Conservation (phyloP, 1,140 invertebrate genomes). For the Camponotus vicinus region DNA sequence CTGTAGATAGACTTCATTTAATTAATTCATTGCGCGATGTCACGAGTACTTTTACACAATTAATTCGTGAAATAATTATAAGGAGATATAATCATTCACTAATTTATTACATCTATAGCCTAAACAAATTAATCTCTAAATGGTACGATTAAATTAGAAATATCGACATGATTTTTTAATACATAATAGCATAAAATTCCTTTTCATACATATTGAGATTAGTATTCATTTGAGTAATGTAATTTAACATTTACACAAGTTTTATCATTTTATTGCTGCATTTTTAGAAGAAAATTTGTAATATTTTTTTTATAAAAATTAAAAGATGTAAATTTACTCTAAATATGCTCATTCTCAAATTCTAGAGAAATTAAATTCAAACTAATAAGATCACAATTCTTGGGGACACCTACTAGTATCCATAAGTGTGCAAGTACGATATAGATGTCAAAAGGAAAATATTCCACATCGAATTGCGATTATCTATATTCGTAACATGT, state of each 20-base stretch:
- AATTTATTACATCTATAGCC: not conserved
- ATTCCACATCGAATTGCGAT: not conserved
- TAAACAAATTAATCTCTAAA: constrained; percentile 19
- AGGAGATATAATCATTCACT: not conserved
- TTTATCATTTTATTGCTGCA: not conserved
- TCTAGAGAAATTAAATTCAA: constrained; percentile 7
- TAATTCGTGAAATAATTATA: not conserved
- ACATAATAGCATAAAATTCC: constrained; percentile 8
- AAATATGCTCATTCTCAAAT: not conserved
- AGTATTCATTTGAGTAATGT: not conserved
- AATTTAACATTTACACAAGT: not conserved
- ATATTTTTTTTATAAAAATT: not conserved
- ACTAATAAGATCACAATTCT: constrained; percentile 6
- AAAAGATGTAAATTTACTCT: not conserved
- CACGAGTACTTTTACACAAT: constrained; percentile 8
- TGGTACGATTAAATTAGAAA: not conserved
- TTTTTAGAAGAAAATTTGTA: not conserved
- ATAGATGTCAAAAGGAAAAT: not conserved
- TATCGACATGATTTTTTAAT: not conserved
- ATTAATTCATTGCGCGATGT: not conserved
- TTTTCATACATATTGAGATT: not conserved
- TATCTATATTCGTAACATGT: not conserved
- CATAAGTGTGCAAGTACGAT: not conserved
- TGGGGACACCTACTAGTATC: not conserved
- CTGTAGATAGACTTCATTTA: not conserved